phyloP scores from a whole-genome alignment of 1,140 invertebrate species.

The Atopsyche davidsoni region DNA sequence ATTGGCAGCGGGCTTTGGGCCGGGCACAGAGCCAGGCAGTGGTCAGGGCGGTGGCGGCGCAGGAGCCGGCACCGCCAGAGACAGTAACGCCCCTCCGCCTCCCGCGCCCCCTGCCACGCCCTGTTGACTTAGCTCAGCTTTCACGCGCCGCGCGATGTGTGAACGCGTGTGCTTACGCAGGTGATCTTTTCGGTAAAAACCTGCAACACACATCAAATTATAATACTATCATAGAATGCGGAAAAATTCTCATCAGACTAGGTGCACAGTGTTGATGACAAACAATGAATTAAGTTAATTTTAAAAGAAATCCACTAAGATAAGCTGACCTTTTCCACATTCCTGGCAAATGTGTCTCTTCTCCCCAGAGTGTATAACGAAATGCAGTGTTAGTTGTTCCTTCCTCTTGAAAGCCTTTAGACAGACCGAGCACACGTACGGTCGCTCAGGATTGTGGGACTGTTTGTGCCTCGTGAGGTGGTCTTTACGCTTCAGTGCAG shows the following conservation, averaged over 20 bases:
- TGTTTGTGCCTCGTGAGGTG: slow-evolving; percentile 76
- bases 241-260: too few species aligned
- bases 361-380: slow-evolving; percentile 79
- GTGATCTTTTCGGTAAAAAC: slow-evolving; percentile 70
- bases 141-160: slow-evolving; percentile 73
- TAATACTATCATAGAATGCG: too few species aligned
- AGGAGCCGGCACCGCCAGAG: slow-evolving; percentile 32
- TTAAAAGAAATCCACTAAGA: too few species aligned
- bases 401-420: slow-evolving; percentile 80
- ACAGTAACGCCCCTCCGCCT: slow-evolving; percentile 20
- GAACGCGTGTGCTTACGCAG: slow-evolving; percentile 74
- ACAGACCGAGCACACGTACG: slow-evolving; percentile 76
- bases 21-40: slow-evolving; percentile 13
- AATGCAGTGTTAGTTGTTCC: slow-evolving; percentile 77
- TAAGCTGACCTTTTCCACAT: slow-evolving; percentile 71
- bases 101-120: slow-evolving; percentile 35
- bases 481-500: slow-evolving; percentile 75
- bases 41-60: slow-evolving; percentile 29
- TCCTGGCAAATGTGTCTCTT: slow-evolving; percentile 80
- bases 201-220: slow-evolving; percentile 39
- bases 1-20: slow-evolving; percentile 32
- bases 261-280: too few species aligned
- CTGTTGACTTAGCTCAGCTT: slow-evolving; percentile 71
- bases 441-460: slow-evolving; percentile 72
- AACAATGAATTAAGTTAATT: too few species aligned